A percentile compares a stretch with the other conserved stretches of the same genome.
Conservation (phyloP, 2,888 invertebrate genomes). For the Callyntrura sp. region DNA sequence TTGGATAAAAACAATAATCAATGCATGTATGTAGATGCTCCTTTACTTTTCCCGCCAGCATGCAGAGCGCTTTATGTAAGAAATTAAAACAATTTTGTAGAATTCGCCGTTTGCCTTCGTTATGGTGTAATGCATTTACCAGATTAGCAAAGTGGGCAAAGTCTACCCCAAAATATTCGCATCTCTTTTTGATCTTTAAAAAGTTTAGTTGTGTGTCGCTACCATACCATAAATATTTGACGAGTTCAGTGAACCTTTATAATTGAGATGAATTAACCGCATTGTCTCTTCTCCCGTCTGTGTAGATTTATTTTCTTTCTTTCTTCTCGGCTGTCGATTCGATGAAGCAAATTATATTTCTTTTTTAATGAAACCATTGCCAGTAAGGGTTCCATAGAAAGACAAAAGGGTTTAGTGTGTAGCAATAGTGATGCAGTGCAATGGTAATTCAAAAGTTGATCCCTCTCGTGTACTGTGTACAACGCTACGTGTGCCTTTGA, state of each 20-base stretch:
- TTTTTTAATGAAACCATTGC: constrained; percentile 19
- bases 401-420: background rate
- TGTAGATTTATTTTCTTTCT: background rate
- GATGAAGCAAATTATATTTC: constrained; percentile 47
- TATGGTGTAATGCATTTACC: no score
- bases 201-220: no score
- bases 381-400: background rate
- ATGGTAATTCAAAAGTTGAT: no score
- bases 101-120: no score
- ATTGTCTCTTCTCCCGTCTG: constrained; percentile 28
- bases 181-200: no score
- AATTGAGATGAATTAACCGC: constrained; percentile 52
- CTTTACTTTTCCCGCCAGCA: no score
- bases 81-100: no score
- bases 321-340: constrained; percentile 19
- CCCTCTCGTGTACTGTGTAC: background rate
- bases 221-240: constrained; percentile 8
- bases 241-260: constrained; percentile 49
- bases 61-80: no score
- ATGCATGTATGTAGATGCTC: no score
- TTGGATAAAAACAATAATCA: no score
- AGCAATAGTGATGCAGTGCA: background rate
- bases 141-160: no score
- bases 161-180: no score
- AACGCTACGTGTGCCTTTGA: background rate